Base-by-base conservation (phyloP, 2,113 vertebrate genomes). In the Istiophorus platypterus region DNA sequence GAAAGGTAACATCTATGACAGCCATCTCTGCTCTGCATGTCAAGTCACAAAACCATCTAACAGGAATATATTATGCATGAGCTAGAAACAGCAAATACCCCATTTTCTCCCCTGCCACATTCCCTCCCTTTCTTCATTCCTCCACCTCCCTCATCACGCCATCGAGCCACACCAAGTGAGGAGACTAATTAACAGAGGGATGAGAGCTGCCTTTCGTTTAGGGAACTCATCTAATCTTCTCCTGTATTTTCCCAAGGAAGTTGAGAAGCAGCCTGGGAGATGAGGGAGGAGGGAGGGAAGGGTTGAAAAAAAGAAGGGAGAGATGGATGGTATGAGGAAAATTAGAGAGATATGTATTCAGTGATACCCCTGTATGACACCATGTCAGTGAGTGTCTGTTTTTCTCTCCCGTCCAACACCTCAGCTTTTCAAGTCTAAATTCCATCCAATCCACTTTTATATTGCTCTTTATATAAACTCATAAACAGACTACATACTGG, bases 161-260 rank as follows among this genome's bases (percentile, higher is more conserved):
- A 61, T 22, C 2, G 57, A 65, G 62, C 63, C 78, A 63, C 78
- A 75, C 51, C 7, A 56, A 79, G 66, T 70, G 54, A 77, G 34
- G 73, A 78, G 71, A 83, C 80, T 82, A 80, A 91, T 87, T 72
- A 88, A 77, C 84, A 80, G 62, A 64, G 51, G 56, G 62, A 84
- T 81, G 74, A 85, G 80, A 76, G 67, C 57, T 75, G 34, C 31
- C 58, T 66, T 78, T 67, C 64, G 0, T 80, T 90, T 29, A 57
- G 76, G 58, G 56, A 85, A 81, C 71, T 72, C 70, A 17, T 87
- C 71, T 75, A 80, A 81, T 76, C 69, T 29, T 52, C 39, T 14
- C 29, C 42, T 76, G 51, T 80, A 42, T 61, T 87, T 86, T 79
- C 37, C 26, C 29, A 57, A 59, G 64, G 61, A 83, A 61, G 8